Evolutionary conservation across 2,888 invertebrate species (phyloP), one percentile per base, ranked within the genome.

Genomic region (Caenorhabditis sp.): DNA sequence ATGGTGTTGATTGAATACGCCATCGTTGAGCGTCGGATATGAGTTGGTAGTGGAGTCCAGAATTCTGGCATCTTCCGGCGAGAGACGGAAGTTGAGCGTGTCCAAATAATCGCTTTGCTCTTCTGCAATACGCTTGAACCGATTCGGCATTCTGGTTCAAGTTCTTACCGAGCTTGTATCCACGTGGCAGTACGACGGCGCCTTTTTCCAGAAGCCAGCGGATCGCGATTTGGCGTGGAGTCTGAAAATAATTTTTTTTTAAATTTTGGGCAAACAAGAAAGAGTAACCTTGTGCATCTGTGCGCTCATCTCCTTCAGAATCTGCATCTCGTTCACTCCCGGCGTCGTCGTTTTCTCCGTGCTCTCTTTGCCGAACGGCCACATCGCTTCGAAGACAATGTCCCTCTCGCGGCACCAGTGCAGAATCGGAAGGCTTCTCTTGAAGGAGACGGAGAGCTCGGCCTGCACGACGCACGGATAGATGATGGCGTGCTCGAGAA

Each of bases 401-500:
- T 59, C 56, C 32, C 82, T 55, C 22, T 61, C 24, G 53, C 55
- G 48, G 81, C 93, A 93, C 72, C 92, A 92, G 1, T 92, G 1
- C 13, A 52, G 1, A 3, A 32, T 27, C 9, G 32, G 32, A 32
- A 32, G 9, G 35, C 35, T 17, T 22, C 20, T 32, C 8, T 52
- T 52, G 35, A 13, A 52, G 20, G 20, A 15, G 20, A 52, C 90
- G 9, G 86, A 70, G 68, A 94, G 89, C 20, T 92, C 91, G 32
- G 91, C 89, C 90, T 94, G 94, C 89, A 94, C 94, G 85, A 93
- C 92, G 83, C 94, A 93, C 26, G 93, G 92, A 86, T 95, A 94
- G 30, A 94, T 90, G 89, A 95, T 95, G 59, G 95, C 92, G 27
- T 35, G 7, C 35, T 52, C 35, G 15, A 52, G 1, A 4, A 52